Percentiles rank a stretch among this genome's conserved stretches.
Conservation (phyloP, 2,888 invertebrate genomes). For the Tridacna gigas region DNA sequence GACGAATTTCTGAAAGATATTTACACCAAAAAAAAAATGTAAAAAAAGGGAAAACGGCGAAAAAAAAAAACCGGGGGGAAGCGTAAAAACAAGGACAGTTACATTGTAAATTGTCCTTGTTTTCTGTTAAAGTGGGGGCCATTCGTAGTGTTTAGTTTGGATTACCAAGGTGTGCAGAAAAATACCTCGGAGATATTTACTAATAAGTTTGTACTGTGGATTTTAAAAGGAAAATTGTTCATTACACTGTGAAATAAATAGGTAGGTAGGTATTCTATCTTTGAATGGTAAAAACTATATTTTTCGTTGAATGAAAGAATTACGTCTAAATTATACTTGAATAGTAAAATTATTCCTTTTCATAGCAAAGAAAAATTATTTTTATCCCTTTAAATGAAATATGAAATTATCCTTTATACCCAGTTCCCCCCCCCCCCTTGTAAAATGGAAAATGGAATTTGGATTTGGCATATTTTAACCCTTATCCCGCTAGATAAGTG, state of each 20-base stretch:
- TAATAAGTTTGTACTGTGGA: slow-evolving; percentile 1
- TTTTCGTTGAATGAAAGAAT: neutral
- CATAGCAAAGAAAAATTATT: too few relatives aligned
- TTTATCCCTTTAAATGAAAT: too few relatives aligned
- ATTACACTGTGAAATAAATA: too few relatives aligned
- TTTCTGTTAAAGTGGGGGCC: neutral
- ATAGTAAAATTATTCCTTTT: too few relatives aligned
- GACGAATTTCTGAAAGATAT: too few relatives aligned
- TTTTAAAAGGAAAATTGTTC: neutral
- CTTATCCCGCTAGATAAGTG: too few relatives aligned
- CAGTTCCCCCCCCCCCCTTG: too few relatives aligned
- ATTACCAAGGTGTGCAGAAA: neutral
- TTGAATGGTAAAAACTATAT: neutral
- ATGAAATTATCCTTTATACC: too few relatives aligned
- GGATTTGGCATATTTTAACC: too few relatives aligned
- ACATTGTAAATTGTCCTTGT: slow-evolving; percentile 18
- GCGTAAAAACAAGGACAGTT: slow-evolving; percentile 4
- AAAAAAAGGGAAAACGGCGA: neutral
- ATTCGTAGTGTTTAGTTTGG: neutral
- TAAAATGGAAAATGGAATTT: too few relatives aligned
- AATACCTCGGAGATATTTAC: neutral
- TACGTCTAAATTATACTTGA: too few relatives aligned
- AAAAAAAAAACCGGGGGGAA: neutral
- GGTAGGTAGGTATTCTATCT: neutral
- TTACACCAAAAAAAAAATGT: too few relatives aligned